These are phyloP conservation scores for Saccopteryx leptura DNA, from an alignment of 2,113 vertebrate genomes.

Conservation along the genomic window DNA sequence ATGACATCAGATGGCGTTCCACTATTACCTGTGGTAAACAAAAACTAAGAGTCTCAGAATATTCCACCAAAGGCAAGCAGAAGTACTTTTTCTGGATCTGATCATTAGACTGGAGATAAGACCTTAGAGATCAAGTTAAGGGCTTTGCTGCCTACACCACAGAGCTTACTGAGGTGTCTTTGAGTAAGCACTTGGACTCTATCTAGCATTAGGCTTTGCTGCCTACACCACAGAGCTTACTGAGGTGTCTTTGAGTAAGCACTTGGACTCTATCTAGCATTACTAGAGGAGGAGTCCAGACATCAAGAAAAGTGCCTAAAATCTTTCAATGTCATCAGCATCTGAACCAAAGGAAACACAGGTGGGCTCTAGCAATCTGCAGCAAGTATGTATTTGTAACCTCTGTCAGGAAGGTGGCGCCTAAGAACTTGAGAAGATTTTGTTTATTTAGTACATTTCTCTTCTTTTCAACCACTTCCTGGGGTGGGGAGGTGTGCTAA, in stretches of 20 bases:
- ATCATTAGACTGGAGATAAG: not conserved
- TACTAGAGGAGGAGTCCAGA: not conserved
- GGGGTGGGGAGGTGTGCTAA: not conserved
- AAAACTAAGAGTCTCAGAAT: not conserved
- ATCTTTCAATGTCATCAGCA: not conserved
- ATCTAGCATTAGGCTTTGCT: not conserved
- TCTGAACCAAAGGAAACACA: not conserved
- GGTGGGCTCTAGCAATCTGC: not conserved
- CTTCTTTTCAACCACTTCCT: not conserved
- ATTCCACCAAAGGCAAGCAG: not conserved
- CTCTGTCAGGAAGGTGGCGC: not conserved
- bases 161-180: not conserved
- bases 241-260: not conserved
- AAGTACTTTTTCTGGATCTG: not conserved
- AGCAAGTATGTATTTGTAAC: not conserved
- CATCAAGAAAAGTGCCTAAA: not conserved
- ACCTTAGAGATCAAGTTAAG: not conserved
- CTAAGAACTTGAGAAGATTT: not conserved
- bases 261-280: not conserved
- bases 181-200: not conserved
- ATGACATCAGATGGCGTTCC: not conserved
- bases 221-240: not conserved
- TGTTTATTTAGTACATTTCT: not conserved
- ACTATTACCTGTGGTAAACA: not conserved
- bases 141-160: not conserved